Percentiles rank a stretch among this genome's conserved stretches.
Conservation (phyloP, 2,113 vertebrate genomes). For the Sitta europaea region DNA sequence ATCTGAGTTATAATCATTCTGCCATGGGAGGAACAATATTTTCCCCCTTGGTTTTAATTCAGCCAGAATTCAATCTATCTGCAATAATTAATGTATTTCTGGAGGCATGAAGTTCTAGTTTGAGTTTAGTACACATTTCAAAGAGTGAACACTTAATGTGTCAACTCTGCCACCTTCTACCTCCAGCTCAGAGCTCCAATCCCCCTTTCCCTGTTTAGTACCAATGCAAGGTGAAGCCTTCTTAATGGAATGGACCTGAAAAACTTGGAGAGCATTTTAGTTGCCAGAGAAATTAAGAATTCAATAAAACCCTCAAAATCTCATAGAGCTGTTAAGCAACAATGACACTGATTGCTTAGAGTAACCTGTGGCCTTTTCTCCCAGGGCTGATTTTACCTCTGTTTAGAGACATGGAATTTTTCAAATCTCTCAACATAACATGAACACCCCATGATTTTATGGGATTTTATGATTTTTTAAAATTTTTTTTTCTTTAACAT, state of each 20-base stretch:
- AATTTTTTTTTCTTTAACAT: too few relatives aligned
- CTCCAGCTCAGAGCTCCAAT: background rate
- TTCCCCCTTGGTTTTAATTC: background rate
- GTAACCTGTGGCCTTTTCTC: background rate
- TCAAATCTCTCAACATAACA: background rate
- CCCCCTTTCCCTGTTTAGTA: background rate
- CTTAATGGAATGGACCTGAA: background rate
- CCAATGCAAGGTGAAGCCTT: background rate
- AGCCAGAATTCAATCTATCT: background rate
- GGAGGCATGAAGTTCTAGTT: background rate
- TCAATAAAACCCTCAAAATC: background rate
- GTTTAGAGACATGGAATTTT: background rate
- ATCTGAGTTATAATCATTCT: background rate
- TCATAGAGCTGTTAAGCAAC: background rate
- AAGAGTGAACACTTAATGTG: background rate
- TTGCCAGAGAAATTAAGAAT: background rate
- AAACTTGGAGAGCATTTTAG: background rate
- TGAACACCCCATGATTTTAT: fast-evolving
- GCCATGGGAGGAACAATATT: background rate
- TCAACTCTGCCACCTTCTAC: background rate
- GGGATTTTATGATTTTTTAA: too few relatives aligned
- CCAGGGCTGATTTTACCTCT: background rate
- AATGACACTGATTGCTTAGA: background rate
- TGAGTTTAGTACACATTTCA: background rate
- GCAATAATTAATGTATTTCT: background rate